A percentile compares a stretch with the other conserved stretches of the same genome.
Conservation (phyloP, 1,140 invertebrate species). For the Drosophila orena region DNA sequence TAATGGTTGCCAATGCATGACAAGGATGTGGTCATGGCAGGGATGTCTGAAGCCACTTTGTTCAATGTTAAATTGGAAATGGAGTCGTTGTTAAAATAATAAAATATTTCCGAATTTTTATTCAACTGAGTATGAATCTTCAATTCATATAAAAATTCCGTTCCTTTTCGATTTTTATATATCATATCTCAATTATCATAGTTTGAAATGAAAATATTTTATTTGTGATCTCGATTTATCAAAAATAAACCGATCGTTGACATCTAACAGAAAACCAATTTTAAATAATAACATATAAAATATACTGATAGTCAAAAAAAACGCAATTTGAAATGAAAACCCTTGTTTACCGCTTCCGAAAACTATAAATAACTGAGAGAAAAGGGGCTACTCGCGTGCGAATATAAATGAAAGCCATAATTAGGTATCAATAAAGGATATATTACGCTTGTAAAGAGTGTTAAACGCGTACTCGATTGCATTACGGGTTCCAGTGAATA, state of each 20-base stretch:
- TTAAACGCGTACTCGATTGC: slow-evolving; percentile 76
- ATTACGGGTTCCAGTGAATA: slow-evolving; percentile 59
- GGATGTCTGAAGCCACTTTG: slow-evolving; percentile 1
- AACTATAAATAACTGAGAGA: slow-evolving; percentile 26
- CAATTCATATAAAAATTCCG: background rate
- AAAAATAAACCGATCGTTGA: too few species aligned
- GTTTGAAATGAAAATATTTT: too few species aligned
- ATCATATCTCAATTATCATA: background rate
- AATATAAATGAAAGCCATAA: slow-evolving; percentile 40
- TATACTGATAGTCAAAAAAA: background rate
- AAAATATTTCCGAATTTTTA: background rate
- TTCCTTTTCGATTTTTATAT: background rate
- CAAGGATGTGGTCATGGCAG: slow-evolving; percentile 64
- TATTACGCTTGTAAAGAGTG: slow-evolving; percentile 70
- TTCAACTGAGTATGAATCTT: background rate
- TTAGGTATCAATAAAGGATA: slow-evolving; percentile 79
- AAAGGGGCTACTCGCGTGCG: background rate
- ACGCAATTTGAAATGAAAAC: background rate
- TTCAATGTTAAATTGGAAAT: background rate
- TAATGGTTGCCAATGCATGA: slow-evolving; percentile 54
- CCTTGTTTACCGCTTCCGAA: slow-evolving; percentile 1
- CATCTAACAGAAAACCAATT: too few species aligned
- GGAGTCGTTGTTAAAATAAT: background rate
- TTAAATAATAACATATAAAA: background rate
- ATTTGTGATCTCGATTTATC: too few species aligned